phyloP scores from a whole-genome alignment of 2,113 vertebrate genomes.

The Suricata suricatta region DNA sequence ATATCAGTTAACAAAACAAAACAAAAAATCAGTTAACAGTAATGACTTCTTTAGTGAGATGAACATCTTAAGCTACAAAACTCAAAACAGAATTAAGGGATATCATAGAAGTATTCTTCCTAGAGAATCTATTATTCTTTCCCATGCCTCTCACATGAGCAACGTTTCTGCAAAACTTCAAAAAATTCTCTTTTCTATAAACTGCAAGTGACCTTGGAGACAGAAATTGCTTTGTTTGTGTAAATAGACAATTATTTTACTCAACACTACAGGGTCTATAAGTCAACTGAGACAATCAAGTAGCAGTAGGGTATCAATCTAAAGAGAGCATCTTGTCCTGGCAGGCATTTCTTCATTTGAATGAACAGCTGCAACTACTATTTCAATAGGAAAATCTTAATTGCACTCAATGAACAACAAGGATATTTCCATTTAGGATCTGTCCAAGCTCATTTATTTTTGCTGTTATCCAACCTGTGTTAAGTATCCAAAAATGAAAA shows the following conservation, averaged over 20 bases:
- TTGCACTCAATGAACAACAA: background rate
- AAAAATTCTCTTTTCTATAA: conserved; percentile 49
- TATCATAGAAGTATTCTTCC: background rate
- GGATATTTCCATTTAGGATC: conserved; percentile 24
- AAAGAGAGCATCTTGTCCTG: background rate
- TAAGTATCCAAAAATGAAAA: background rate
- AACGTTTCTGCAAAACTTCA: conserved; percentile 22
- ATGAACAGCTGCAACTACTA: background rate
- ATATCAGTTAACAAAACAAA: background rate
- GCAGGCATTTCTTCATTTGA: conserved; percentile 18
- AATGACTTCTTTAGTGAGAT: background rate
- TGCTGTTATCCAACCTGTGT: background rate
- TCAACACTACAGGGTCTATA: conserved; percentile 61
- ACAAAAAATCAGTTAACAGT: background rate
- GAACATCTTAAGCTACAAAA: background rate
- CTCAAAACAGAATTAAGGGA: background rate
- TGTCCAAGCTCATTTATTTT: conserved; percentile 22
- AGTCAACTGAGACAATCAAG: conserved; percentile 28
- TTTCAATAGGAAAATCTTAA: conserved; percentile 7
- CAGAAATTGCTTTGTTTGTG: conserved; percentile 65
- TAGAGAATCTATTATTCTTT: conserved; percentile 42
- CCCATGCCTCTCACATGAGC: conserved; percentile 16
- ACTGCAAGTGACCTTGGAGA: conserved; percentile 62
- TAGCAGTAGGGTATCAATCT: conserved; percentile 45
- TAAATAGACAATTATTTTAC: conserved; percentile 75